Conservation (phyloP, 1,140 invertebrate species). For the Trinorchestia longiramus region DNA sequence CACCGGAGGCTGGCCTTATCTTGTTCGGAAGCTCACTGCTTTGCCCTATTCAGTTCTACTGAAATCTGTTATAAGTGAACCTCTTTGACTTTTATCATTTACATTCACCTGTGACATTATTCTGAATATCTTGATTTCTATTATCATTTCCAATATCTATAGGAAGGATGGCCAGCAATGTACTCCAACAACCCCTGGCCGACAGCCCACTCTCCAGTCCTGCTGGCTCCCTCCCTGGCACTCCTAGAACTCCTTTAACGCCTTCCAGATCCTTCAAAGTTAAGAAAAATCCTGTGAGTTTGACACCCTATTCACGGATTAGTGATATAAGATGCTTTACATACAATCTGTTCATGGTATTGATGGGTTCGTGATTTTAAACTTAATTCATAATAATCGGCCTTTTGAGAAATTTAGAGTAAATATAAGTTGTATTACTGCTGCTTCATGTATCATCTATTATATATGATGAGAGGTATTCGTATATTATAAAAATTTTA, state of each 20-base stretch:
- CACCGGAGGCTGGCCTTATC: not conserved
- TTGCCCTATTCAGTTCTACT: not conserved
- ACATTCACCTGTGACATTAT: not conserved
- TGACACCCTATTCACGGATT: not conserved
- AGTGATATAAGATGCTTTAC: not conserved
- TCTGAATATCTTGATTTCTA: not conserved
- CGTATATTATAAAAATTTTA: not conserved
- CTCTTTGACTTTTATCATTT: not conserved
- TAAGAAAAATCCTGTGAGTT: constrained; percentile 56
- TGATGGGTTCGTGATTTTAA: not conserved
- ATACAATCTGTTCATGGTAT: not conserved
- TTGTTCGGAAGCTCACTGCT: not conserved
- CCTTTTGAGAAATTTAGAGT: no score
- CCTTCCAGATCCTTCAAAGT: constrained; percentile 56
- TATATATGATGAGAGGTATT: no score
- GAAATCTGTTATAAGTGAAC: not conserved
- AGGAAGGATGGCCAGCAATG: constrained; percentile 20
- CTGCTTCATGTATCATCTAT: no score
- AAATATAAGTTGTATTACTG: no score
- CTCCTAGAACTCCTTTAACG: constrained; percentile 13
- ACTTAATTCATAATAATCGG: not conserved
- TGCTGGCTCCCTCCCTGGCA: not conserved
- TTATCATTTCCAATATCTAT: not conserved
- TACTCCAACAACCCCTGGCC: not conserved
- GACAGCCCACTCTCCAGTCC: constrained; percentile 46